phyloP scores from a whole-genome alignment of 1,140 invertebrate species.

The Sitodiplosis mosellana region DNA sequence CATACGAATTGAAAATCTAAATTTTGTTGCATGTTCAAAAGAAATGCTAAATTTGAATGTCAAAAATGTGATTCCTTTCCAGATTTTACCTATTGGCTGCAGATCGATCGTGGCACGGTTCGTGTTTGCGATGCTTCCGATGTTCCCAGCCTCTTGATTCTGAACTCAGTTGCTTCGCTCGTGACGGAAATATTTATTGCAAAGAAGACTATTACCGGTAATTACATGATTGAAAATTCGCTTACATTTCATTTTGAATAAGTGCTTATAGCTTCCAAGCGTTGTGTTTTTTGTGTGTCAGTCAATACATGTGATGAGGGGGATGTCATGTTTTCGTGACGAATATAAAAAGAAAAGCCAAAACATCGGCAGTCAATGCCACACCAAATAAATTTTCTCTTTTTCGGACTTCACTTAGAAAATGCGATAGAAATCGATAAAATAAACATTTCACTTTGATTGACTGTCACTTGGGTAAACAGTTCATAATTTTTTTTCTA shows the following conservation, averaged over 20 bases:
- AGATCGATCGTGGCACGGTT: slow-evolving; percentile 75
- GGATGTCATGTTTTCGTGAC: no score
- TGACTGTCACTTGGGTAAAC: neutral
- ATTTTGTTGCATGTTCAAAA: no score
- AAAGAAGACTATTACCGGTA: slow-evolving; percentile 91
- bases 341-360: no score
- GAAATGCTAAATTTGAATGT: neutral
- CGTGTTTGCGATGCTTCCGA: slow-evolving; percentile 71
- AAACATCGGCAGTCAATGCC: no score
- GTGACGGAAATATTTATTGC: slow-evolving; percentile 84
- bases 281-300: no score
- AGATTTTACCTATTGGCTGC: slow-evolving; percentile 72
- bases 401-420: no score
- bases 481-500: neutral
- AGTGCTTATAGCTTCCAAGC: no score
- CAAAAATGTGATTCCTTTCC: neutral
- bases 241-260: no score
- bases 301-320: no score
- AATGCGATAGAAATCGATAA: neutral
- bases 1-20: no score
- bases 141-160: slow-evolving; percentile 68
- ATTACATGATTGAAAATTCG: slow-evolving; percentile 12
- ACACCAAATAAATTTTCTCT: no score
- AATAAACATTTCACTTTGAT: neutral
- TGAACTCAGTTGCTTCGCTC: slow-evolving; percentile 74